Conservation (phyloP, 2,797 vertebrate species). For the Leptoclinus maculatus region DNA sequence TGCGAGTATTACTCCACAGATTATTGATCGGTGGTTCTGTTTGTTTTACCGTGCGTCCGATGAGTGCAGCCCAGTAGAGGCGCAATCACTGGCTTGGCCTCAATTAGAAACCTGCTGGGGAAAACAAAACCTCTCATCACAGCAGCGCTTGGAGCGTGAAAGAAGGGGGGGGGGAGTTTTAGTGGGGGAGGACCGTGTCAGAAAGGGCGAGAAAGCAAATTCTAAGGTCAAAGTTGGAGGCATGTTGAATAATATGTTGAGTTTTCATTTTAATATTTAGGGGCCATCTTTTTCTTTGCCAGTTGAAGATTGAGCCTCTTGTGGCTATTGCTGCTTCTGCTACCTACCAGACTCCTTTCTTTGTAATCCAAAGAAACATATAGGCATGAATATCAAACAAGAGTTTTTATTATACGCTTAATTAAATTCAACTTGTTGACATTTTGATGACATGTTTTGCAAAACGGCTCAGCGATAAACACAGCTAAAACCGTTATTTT, state of each 20-base stretch:
- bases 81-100: conserved; percentile 30
- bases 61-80: conserved; percentile 13
- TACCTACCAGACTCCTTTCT: neutral
- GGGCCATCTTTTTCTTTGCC: neutral
- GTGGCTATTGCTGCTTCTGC: neutral
- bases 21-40: conserved; percentile 40
- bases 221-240: neutral
- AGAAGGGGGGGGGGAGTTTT: neutral
- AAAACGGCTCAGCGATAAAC: neutral
- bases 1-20: conserved; percentile 21
- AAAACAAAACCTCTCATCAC: conserved; percentile 32
- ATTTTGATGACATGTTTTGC: conserved; percentile 20
- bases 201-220: neutral
- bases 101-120: conserved; percentile 22
- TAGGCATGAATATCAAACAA: neutral
- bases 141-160: conserved; percentile 23
- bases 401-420: neutral
- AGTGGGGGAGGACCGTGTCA: neutral
- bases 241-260: neutral
- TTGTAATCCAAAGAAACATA: neutral
- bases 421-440: conserved; percentile 10
- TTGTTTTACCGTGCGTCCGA: conserved; percentile 25
- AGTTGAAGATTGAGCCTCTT: neutral
- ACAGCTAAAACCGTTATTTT: conserved; percentile 14
- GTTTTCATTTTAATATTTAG: neutral